Conservation (phyloP, 1,140 invertebrate genomes). For the Drosophila watanabei region DNA sequence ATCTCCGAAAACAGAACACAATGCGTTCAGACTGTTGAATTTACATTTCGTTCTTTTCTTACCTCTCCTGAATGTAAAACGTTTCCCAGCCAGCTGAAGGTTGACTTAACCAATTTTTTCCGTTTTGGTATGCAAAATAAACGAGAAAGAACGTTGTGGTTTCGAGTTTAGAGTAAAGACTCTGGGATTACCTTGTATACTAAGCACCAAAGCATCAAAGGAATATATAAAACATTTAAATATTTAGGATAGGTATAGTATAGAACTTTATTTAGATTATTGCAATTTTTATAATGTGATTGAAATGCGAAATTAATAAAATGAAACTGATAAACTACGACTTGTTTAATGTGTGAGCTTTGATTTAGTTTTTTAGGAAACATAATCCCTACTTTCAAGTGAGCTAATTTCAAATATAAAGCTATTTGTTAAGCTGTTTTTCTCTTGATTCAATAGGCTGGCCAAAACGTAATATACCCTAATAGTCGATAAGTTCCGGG, state of each 20-base stretch:
- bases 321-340: background rate
- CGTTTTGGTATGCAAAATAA: conserved; percentile 25
- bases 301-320: background rate
- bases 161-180: background rate
- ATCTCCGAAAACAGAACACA: conserved; percentile 12
- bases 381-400: background rate
- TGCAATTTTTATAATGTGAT: background rate
- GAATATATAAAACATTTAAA: background rate
- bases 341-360: background rate
- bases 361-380: background rate
- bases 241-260: no score
- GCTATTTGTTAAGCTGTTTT: no score
- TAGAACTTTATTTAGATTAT: no score
- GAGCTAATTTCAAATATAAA: background rate
- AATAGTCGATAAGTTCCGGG: background rate
- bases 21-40: conserved; percentile 53
- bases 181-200: background rate
- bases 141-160: background rate
- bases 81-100: conserved; percentile 46
- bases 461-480: background rate
- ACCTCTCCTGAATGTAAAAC: conserved; percentile 41
- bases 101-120: conserved; percentile 53
- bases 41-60: conserved; percentile 55
- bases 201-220: background rate
- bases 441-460: background rate